These are phyloP conservation scores for Ahaetulla prasina DNA, from an alignment of 2,113 vertebrate genomes.

Conservation along the genomic window DNA sequence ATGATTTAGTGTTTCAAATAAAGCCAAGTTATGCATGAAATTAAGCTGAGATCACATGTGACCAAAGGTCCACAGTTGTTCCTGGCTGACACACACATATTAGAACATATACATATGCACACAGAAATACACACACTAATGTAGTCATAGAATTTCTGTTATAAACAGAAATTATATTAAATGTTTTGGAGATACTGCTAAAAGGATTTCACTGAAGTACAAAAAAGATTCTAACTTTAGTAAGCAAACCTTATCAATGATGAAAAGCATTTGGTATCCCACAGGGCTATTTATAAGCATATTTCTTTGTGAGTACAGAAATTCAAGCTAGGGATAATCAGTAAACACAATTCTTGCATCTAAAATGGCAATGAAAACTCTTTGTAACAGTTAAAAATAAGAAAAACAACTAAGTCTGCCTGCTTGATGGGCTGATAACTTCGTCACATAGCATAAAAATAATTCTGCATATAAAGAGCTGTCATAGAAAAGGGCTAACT, in stretches of 20 bases:
- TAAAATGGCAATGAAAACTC: slow-evolving; percentile 1
- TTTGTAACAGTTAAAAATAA: slow-evolving; percentile 6
- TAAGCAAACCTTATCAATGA: background rate
- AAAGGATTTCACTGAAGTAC: background rate
- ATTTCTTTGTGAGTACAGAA: background rate
- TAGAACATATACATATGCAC: background rate
- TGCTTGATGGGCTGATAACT: background rate
- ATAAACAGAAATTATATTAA: background rate
- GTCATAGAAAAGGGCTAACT: background rate
- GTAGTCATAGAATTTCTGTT: background rate
- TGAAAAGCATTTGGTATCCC: background rate
- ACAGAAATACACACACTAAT: background rate
- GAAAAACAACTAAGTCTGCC: background rate
- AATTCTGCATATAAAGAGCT: background rate
- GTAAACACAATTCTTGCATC: slow-evolving; percentile 6
- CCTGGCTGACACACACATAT: background rate
- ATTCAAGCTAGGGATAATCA: slow-evolving; percentile 1
- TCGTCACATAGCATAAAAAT: background rate
- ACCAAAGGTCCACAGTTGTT: background rate
- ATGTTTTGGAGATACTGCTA: background rate
- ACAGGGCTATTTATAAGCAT: background rate
- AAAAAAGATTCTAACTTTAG: background rate
- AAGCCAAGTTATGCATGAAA: background rate
- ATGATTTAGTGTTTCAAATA: background rate
- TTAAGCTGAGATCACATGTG: background rate